Percentiles rank a stretch among this genome's conserved stretches.
Evolutionary conservation across 2,113 vertebrate species (phyloP).

Genomic region (human): DNA sequence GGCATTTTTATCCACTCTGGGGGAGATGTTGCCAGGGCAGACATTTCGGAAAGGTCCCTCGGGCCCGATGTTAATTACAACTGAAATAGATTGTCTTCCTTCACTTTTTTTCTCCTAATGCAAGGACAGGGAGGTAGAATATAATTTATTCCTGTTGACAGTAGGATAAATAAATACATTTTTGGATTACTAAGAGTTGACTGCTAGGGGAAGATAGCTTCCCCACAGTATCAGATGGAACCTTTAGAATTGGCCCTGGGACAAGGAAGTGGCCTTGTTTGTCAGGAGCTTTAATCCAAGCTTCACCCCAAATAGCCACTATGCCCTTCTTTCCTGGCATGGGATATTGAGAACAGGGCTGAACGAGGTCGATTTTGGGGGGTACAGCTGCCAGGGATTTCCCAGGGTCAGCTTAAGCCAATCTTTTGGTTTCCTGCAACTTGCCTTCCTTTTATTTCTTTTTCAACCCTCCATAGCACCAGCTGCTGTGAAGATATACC

Average conservation of each 20-base stretch:
- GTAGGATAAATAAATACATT: background rate
- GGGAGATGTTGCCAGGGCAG: background rate
- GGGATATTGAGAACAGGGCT: background rate
- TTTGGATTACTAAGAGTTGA: slow-evolving; percentile 8
- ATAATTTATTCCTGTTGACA: slow-evolving; percentile 28
- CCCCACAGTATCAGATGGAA: background rate
- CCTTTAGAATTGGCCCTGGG: background rate
- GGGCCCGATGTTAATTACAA: slow-evolving; percentile 34
- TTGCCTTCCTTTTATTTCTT: slow-evolving; percentile 24
- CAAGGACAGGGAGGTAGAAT: background rate
- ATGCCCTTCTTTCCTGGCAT: background rate
- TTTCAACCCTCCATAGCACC: background rate
- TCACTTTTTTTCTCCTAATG: background rate
- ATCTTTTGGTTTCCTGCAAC: background rate
- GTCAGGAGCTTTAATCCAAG: background rate
- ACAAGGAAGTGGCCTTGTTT: background rate
- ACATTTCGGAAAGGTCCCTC: background rate
- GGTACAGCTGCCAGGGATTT: background rate
- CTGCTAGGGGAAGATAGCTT: background rate
- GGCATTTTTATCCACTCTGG: background rate
- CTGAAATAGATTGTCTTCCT: slow-evolving; percentile 43
- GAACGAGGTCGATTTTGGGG: background rate
- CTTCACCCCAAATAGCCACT: background rate
- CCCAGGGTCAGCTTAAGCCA: background rate
- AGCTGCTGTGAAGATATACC: background rate